A percentile compares a stretch with the other conserved stretches of the same genome.
phyloP scores from a whole-genome alignment of 2,888 invertebrate species.

The Sthenelais limicola region DNA sequence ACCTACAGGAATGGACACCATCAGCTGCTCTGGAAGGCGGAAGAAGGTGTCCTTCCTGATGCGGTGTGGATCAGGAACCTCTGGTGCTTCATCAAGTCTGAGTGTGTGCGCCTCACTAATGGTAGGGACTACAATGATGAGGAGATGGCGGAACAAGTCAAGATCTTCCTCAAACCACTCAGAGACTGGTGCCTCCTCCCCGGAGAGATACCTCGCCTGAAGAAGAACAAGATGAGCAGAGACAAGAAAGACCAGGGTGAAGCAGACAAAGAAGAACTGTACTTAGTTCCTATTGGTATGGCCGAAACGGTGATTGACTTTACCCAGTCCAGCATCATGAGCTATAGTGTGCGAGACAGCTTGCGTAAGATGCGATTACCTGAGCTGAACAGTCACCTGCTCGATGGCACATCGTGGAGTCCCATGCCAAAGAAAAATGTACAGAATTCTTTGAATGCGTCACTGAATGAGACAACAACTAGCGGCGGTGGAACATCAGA shows the following conservation, averaged over 20 bases:
- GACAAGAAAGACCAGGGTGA: background rate
- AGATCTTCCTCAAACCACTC: conserved; percentile 47
- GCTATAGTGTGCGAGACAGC: conserved; percentile 48
- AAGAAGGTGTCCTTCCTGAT: conserved; percentile 42
- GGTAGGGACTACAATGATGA: conserved; percentile 18
- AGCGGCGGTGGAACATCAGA: conserved; percentile 21
- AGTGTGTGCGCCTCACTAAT: conserved; percentile 45
- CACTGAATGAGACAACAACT: background rate
- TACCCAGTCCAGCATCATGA: conserved; percentile 51
- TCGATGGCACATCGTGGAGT: conserved; percentile 48
- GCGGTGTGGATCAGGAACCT: conserved; percentile 49
- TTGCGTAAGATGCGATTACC: conserved; percentile 52
- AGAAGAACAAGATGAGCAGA: background rate
- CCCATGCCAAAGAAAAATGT: conserved; percentile 4
- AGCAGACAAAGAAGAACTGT: conserved; percentile 34
- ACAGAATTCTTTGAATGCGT: background rate
- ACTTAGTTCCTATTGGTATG: conserved; percentile 50
- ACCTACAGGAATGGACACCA: conserved; percentile 27
- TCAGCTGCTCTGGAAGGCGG: conserved; percentile 38
- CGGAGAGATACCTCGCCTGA: conserved; percentile 36
- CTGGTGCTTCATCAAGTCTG: conserved; percentile 51
- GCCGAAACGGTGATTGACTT: conserved; percentile 54
- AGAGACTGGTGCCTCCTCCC: conserved; percentile 53
- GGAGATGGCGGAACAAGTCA: conserved; percentile 6
- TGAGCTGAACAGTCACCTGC: conserved; percentile 50